A percentile compares a stretch with the other conserved stretches of the same genome.
Evolutionary conservation across 2,797 vertebrate species (phyloP).

Genomic region (Gymnothorax javanicus): DNA sequence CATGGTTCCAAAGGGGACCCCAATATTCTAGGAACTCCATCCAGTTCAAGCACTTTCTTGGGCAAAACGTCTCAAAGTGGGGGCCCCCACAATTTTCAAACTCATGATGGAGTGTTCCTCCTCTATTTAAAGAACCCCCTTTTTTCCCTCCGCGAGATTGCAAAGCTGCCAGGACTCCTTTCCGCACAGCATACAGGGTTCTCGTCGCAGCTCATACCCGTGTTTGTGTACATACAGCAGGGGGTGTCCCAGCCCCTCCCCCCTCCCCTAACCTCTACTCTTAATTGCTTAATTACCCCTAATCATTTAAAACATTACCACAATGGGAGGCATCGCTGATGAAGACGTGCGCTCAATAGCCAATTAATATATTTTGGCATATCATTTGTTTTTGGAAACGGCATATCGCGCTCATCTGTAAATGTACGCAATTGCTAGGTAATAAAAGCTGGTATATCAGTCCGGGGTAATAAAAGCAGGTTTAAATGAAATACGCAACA

Average conservation of each 20-base stretch:
- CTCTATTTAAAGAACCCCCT: too few relatives aligned
- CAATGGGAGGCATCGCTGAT: neutral
- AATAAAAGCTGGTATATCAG: neutral
- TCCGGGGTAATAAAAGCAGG: neutral
- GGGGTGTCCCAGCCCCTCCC: neutral
- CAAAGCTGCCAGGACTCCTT: neutral
- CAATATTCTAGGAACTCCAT: too few relatives aligned
- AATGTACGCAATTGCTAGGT: neutral
- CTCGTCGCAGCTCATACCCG: neutral
- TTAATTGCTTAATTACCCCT: neutral
- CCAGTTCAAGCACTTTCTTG: too few relatives aligned
- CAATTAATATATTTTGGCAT: constrained; percentile 6
- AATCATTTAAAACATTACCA: neutral
- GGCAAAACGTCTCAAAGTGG: too few relatives aligned
- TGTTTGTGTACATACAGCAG: neutral
- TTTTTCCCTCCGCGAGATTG: too few relatives aligned
- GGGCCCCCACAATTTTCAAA: too few relatives aligned
- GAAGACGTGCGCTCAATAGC: neutral
- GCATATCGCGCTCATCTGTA: neutral
- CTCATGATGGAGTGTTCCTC: too few relatives aligned
- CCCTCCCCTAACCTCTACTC: neutral
- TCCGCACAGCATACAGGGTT: neutral
- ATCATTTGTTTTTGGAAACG: neutral
- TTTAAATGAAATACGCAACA: neutral
- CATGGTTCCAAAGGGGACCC: too few relatives aligned